Conservation (phyloP, 2,888 invertebrate species). For the Pteria penguin region DNA sequence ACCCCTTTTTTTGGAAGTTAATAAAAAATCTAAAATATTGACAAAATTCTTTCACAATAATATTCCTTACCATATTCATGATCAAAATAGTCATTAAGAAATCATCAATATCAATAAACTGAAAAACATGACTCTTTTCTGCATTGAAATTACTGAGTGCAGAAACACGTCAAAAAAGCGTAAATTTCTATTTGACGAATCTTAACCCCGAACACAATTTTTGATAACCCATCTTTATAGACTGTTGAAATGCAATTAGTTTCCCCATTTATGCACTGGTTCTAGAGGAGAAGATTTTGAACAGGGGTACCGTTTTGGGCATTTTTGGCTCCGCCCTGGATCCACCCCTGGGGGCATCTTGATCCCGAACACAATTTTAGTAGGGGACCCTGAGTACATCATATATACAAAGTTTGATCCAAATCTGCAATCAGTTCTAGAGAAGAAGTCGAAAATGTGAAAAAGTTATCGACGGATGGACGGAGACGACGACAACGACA, state of each 20-base stretch:
- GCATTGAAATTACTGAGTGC: too few species aligned
- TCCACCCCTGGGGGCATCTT: background rate
- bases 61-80: too few species aligned
- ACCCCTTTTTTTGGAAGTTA: too few species aligned
- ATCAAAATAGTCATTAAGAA: too few species aligned
- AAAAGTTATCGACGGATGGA: background rate
- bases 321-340: background rate
- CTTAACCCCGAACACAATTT: too few species aligned
- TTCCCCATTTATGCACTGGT: background rate
- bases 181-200: too few species aligned
- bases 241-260: background rate
- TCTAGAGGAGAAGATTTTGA: background rate
- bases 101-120: too few species aligned
- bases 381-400: background rate
- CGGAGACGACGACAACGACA: background rate
- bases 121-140: too few species aligned
- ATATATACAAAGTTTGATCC: background rate
- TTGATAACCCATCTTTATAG: background rate
- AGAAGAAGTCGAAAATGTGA: background rate
- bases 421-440: background rate
- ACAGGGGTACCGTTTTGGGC: background rate
- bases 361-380: background rate
- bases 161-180: too few species aligned
- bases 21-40: too few species aligned
- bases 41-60: too few species aligned